phyloP scores from a whole-genome alignment of 1,140 invertebrate genomes.

The Bombus waltoni region DNA sequence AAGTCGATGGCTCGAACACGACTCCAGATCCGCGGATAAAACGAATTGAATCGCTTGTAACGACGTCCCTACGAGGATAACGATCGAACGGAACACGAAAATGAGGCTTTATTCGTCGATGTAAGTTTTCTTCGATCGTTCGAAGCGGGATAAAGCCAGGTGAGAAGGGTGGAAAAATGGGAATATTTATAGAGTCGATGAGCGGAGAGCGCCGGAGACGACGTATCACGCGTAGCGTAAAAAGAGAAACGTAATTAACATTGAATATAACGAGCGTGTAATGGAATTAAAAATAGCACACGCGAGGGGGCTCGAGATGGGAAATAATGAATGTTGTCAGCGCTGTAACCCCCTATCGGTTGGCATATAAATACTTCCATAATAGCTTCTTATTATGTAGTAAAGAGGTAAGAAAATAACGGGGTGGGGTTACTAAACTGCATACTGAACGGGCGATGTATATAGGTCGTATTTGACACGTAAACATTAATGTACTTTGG shows the following conservation, averaged over 20 bases:
- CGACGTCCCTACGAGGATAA: background rate
- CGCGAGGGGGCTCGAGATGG: background rate
- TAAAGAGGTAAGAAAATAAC: background rate
- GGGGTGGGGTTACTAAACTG: background rate
- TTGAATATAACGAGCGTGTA: background rate
- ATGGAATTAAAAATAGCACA: background rate
- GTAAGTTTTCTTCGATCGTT: background rate
- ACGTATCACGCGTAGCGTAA: background rate
- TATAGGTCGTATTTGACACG: background rate
- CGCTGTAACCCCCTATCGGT: background rate
- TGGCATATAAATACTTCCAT: background rate
- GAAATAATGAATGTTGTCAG: background rate
- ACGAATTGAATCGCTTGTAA: constrained; percentile 17
- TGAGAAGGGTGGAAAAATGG: background rate
- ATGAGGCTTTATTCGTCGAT: background rate
- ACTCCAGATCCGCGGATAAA: constrained; percentile 10
- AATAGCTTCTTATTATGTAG: background rate
- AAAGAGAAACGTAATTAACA: background rate
- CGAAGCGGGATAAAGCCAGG: background rate
- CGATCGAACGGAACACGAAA: constrained; percentile 1
- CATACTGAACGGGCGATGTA: background rate
- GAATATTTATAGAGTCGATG: background rate
- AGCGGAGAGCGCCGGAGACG: too few species aligned
- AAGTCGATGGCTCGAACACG: constrained; percentile 5
- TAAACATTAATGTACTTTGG: background rate